A percentile compares a stretch with the other conserved stretches of the same genome.
These are phyloP conservation scores for Hyphantria cunea DNA, from an alignment of 1,140 invertebrate genomes.

Conservation along the genomic window DNA sequence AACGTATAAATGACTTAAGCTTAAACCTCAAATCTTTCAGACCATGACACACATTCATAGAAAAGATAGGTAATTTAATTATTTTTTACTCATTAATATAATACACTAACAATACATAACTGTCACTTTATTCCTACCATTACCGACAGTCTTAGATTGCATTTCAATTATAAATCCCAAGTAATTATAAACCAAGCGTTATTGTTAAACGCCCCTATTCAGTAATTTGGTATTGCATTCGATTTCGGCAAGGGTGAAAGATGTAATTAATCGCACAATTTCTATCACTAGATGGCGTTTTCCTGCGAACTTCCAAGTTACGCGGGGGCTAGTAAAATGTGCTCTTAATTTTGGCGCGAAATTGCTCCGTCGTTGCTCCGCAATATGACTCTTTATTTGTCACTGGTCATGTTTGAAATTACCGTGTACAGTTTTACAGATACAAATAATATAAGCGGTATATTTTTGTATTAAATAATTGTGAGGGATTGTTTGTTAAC, in stretches of 20 bases:
- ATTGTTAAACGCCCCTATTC: constrained; percentile 56
- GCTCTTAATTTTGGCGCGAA: constrained; percentile 51
- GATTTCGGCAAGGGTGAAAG: constrained; percentile 60
- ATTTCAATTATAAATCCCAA: constrained; percentile 16
- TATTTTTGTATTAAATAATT: constrained; percentile 66
- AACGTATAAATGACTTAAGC: too few species aligned
- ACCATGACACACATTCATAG: too few species aligned
- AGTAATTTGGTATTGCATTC: constrained; percentile 43
- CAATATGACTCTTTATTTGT: constrained; percentile 40
- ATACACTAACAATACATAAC: too few species aligned
- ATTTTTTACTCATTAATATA: too few species aligned
- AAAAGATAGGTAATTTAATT: too few species aligned
- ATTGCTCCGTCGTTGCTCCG: constrained; percentile 25
- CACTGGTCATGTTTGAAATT: constrained; percentile 37
- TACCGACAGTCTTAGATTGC: too few species aligned
- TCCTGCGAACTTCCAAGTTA: constrained; percentile 41
- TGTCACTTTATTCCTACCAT: too few species aligned
- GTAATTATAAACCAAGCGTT: constrained; percentile 48
- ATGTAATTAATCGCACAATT: constrained; percentile 72
- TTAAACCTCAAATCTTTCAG: too few species aligned
- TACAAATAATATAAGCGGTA: constrained; percentile 45
- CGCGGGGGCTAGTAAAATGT: constrained; percentile 50
- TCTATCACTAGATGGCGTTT: constrained; percentile 56
- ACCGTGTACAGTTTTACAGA: constrained; percentile 3
- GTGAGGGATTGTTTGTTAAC: constrained; percentile 61